Evolutionary conservation across 1,140 invertebrate species (phyloP), one percentile per base, ranked within the genome.

Genomic region (Papilio xuthus): DNA sequence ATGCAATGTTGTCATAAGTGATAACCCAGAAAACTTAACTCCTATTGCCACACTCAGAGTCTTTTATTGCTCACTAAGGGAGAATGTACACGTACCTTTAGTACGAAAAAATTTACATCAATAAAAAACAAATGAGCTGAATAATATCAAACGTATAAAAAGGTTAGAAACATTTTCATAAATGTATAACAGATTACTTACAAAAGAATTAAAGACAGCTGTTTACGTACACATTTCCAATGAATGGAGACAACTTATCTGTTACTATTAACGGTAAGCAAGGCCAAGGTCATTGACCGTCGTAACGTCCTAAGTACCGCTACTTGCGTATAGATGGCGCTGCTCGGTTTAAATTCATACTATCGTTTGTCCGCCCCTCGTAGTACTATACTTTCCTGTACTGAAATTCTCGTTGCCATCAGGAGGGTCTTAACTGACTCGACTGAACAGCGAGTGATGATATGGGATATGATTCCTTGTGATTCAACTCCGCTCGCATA

Each of bases 371-470:
- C 78, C 77, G 4, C 18, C 28, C 26, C 37, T 60, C 0, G 20
- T 44, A 69, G 41, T 76, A 78, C 73, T 63, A 67, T 32, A 28
- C 4, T 10, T 13, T 47, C n/a, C n/a, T 6, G 3, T 0, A 53
- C 20, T 26, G 0, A 9, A 7, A 41, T 3, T 12, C 2, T 26
- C 67, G 10, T 81, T 86, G 87, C 88, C 88, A 89, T 89, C 88
- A 89, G 86, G 74, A 87, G 86, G 86, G 86, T 87, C 86, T 85
- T 87, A 87, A 87, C 86, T 87, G 86, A 87, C 86, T 87, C 86
- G 86, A 87, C 86, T 87, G 86, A 85, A 87, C 86, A 87, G 86
- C 84, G 86, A 83, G 78, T 90, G 89, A 89, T 89, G 89, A 88
- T 32, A 26, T 84, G 78, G 83, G 89, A 88, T 80, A 89, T 89